phyloP scores from a whole-genome alignment of 2,888 invertebrate species.

The Monopis laevigella region DNA sequence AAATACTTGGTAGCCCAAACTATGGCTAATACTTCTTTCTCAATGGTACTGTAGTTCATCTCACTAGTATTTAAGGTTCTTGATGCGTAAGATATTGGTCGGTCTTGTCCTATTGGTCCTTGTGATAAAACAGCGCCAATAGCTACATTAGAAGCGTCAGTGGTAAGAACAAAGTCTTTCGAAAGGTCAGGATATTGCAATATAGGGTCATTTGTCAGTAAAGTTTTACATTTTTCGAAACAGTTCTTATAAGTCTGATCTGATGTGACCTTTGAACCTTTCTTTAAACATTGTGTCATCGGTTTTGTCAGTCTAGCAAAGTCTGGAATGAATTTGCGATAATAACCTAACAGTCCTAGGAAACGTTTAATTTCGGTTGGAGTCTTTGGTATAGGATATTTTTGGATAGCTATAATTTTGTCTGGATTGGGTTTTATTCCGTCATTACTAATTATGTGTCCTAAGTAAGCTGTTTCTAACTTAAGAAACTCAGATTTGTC shows the following conservation, averaged over 20 bases:
- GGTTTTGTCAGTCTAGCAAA: constrained; percentile 24
- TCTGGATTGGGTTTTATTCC: constrained; percentile 25
- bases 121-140: constrained; percentile 26
- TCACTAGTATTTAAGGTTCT: constrained; percentile 24
- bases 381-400: constrained; percentile 22
- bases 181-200: constrained; percentile 32
- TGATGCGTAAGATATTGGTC: constrained; percentile 23
- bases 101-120: constrained; percentile 23
- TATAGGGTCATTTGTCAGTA: constrained; percentile 27
- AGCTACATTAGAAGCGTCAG: constrained; percentile 25
- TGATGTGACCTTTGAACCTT: constrained; percentile 16
- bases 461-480: constrained; percentile 18
- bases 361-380: constrained; percentile 24
- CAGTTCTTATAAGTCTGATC: constrained; percentile 20
- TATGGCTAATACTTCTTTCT: constrained; percentile 32
- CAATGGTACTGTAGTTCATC: constrained; percentile 23
- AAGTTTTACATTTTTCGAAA: constrained; percentile 24
- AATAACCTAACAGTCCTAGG: constrained; percentile 23
- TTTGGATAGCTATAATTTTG: constrained; percentile 22
- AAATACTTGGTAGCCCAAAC: constrained; percentile 32
- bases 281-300: constrained; percentile 23
- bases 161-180: constrained; percentile 24
- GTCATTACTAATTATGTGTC: constrained; percentile 20
- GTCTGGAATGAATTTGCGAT: constrained; percentile 23
- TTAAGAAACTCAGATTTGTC: constrained; percentile 22